These are phyloP conservation scores for Oncopodura yosiiana DNA, from an alignment of 1,140 invertebrate species.

Conservation along the genomic window DNA sequence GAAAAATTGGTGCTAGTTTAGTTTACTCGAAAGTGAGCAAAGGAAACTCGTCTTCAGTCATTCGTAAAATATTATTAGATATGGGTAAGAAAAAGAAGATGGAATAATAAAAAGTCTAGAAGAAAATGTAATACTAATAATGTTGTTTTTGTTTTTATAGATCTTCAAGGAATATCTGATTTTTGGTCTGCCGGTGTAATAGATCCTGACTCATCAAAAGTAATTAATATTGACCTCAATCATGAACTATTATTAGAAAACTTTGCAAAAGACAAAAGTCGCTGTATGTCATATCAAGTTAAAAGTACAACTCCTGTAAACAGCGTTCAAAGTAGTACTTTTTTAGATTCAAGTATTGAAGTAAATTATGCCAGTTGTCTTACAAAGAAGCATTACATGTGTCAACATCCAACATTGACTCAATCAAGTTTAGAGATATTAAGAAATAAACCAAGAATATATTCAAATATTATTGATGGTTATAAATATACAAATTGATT, in stretches of 20 bases:
- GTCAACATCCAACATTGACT: background rate
- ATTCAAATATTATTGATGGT: background rate
- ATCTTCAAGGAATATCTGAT: background rate
- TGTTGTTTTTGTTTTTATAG: background rate
- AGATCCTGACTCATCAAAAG: background rate
- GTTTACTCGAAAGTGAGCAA: background rate
- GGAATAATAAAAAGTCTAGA: background rate
- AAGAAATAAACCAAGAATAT: background rate
- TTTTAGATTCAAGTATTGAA: background rate
- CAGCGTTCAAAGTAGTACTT: background rate
- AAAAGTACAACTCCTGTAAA: background rate
- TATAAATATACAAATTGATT: background rate
- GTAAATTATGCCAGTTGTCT: background rate
- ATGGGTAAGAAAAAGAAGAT: background rate
- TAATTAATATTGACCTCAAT: background rate
- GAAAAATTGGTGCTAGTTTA: constrained; percentile 3
- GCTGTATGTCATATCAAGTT: background rate
- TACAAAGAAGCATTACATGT: background rate
- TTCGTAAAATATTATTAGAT: background rate
- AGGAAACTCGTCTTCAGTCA: background rate
- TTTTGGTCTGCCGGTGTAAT: constrained; percentile 8
- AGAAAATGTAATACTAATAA: background rate
- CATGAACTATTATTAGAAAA: background rate
- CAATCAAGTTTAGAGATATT: background rate
- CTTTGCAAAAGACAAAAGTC: background rate